A percentile compares a stretch with the other conserved stretches of the same genome.
phyloP scores from a whole-genome alignment of 2,888 invertebrate species.

The Eilema griseolum region DNA sequence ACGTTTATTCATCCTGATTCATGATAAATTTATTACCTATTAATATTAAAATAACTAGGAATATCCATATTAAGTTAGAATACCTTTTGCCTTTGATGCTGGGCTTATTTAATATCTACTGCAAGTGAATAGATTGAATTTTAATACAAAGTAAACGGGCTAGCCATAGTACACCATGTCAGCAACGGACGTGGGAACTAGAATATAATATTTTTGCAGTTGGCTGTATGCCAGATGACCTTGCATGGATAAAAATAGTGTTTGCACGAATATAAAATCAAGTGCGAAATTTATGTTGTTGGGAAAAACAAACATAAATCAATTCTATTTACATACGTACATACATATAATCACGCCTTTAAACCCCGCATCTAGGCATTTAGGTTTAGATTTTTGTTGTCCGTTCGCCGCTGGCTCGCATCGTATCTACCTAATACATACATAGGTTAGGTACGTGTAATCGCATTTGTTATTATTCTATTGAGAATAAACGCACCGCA shows the following conservation, averaged over 20 bases:
- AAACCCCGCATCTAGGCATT: too few species aligned
- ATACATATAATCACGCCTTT: too few species aligned
- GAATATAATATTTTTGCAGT: slow-evolving; percentile 57
- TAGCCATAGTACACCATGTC: not conserved
- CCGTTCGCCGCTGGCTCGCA: too few species aligned
- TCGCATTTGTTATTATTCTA: too few species aligned
- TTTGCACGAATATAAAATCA: slow-evolving; percentile 30
- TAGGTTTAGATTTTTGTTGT: too few species aligned
- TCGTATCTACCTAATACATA: too few species aligned
- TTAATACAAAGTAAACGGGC: not conserved
- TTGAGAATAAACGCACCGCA: too few species aligned
- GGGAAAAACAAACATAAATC: not conserved
- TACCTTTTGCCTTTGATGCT: slow-evolving; percentile 72
- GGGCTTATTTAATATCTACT: too few species aligned
- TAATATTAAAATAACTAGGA: not conserved
- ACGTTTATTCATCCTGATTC: too few species aligned
- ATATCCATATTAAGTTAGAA: slow-evolving; percentile 23
- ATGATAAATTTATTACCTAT: not conserved
- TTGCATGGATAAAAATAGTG: slow-evolving; percentile 61
- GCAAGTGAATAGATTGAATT: not conserved
- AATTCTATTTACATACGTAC: not conserved
- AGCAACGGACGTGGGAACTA: slow-evolving; percentile 24
- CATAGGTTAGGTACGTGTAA: too few species aligned
- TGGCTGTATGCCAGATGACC: slow-evolving; percentile 72
- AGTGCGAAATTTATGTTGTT: slow-evolving; percentile 21